A percentile compares a stretch with the other conserved stretches of the same genome.
phyloP scores from a whole-genome alignment of 2,113 vertebrate species.

The Anoura caudifer region DNA sequence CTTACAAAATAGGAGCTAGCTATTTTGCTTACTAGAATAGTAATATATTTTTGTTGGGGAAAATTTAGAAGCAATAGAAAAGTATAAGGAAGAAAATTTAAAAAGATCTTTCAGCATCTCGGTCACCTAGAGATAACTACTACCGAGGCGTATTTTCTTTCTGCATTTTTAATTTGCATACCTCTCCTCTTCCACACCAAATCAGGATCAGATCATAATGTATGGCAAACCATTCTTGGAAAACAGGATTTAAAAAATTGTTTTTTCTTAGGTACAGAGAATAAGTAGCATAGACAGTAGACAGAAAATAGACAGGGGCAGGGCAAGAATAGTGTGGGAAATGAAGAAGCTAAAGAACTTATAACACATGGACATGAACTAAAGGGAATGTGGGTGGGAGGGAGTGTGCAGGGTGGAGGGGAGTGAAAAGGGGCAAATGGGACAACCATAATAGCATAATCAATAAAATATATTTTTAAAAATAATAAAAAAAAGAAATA shows the following conservation, averaged over 20 bases:
- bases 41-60: constrained; percentile 25
- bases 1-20: neutral
- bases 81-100: neutral
- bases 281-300: too few species aligned
- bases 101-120: neutral
- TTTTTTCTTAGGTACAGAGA: too few species aligned
- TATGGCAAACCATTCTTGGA: neutral
- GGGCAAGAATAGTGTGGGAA: too few species aligned
- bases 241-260: neutral
- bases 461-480: too few species aligned
- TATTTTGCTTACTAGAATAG: constrained; percentile 18
- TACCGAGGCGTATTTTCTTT: neutral
- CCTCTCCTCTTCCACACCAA: neutral
- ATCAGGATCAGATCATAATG: neutral
- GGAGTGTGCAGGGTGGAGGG: too few species aligned
- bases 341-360: too few species aligned
- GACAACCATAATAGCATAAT: too few species aligned
- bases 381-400: too few species aligned
- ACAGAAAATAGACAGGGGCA: too few species aligned
- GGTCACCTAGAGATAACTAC: neutral
- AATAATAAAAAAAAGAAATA: too few species aligned
- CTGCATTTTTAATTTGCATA: constrained; percentile 2
- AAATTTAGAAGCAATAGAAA: constrained; percentile 29
- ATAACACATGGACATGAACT: too few species aligned
- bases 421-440: too few species aligned